Evolutionary conservation across 2,888 invertebrate species (phyloP).

Genomic region (Dicyrtomina minuta): DNA sequence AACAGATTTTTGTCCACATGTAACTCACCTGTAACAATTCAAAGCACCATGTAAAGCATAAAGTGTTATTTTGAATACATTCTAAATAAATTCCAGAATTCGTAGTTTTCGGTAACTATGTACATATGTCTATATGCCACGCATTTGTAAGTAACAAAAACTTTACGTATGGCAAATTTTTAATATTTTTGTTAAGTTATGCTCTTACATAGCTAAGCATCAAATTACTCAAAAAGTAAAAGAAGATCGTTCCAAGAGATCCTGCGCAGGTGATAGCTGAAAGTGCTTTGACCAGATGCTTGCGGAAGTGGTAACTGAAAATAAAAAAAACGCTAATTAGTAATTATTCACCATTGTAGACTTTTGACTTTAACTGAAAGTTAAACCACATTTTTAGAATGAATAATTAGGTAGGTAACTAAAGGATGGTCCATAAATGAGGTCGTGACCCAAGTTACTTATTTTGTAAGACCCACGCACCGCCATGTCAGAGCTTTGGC

Average conservation of each 20-base stretch:
- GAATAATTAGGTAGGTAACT: background rate
- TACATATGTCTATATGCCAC: background rate
- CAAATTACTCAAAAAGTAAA: slow-evolving; percentile 24
- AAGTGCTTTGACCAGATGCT: slow-evolving; percentile 24
- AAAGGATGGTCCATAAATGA: background rate
- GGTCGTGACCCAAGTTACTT: too few species aligned
- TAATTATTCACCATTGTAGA: too few species aligned
- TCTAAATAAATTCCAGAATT: too few species aligned
- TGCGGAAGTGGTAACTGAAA: slow-evolving; percentile 43
- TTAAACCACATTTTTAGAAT: background rate
- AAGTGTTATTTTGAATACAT: too few species aligned
- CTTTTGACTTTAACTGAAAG: too few species aligned
- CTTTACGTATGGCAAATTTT: background rate
- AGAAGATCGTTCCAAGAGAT: slow-evolving; percentile 27
- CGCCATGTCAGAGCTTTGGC: too few species aligned
- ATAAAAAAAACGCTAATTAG: too few species aligned
- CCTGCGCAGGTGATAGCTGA: slow-evolving; percentile 19
- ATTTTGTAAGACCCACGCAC: too few species aligned
- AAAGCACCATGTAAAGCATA: background rate
- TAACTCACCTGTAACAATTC: slow-evolving; percentile 24
- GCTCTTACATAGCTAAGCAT: slow-evolving; percentile 27
- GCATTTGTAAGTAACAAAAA: slow-evolving; percentile 4
- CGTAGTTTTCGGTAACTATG: too few species aligned
- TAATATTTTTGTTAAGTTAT: background rate
- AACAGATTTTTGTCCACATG: slow-evolving; percentile 27